Percentiles rank a stretch among this genome's conserved stretches.
Evolutionary conservation across 2,888 invertebrate genomes (phyloP).

Genomic region (Congeria kusceri): DNA sequence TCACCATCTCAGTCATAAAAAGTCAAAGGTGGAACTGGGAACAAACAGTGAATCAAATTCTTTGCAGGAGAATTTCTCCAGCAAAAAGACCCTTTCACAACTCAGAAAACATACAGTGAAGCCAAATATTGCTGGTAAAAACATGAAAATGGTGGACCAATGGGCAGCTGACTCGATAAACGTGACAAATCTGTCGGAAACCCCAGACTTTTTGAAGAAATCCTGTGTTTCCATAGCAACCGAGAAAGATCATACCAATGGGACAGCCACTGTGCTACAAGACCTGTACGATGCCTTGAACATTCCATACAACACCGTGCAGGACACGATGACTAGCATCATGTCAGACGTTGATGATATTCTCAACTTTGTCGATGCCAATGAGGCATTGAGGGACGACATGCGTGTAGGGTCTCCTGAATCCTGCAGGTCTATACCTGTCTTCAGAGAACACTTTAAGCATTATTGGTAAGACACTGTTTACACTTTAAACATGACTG

Average conservation of each 20-base stretch:
- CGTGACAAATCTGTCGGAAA: no score
- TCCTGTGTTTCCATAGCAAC: no score
- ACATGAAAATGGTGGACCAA: slow-evolving; percentile 14
- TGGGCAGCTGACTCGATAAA: background rate
- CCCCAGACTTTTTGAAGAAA: no score
- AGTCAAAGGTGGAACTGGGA: no score
- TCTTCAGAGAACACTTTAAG: slow-evolving; percentile 18
- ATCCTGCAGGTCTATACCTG: slow-evolving; percentile 9
- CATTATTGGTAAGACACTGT: slow-evolving; percentile 40
- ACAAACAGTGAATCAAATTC: no score
- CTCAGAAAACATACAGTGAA: no score
- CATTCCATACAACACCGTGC: slow-evolving; percentile 49
- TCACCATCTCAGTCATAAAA: no score
- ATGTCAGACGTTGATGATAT: slow-evolving; percentile 60
- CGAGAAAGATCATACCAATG: background rate
- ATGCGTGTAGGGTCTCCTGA: background rate
- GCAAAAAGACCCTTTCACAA: no score
- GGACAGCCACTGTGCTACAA: slow-evolving; percentile 41
- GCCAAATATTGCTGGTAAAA: background rate
- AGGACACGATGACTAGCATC: slow-evolving; percentile 44
- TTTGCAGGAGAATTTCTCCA: no score
- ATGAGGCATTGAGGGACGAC: slow-evolving; percentile 11
- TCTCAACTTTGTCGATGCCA: slow-evolving; percentile 30
- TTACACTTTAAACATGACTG: no score
- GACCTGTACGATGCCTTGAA: slow-evolving; percentile 67